Conservation (phyloP, 2,113 vertebrate genomes). For the Aepyceros melampus region DNA sequence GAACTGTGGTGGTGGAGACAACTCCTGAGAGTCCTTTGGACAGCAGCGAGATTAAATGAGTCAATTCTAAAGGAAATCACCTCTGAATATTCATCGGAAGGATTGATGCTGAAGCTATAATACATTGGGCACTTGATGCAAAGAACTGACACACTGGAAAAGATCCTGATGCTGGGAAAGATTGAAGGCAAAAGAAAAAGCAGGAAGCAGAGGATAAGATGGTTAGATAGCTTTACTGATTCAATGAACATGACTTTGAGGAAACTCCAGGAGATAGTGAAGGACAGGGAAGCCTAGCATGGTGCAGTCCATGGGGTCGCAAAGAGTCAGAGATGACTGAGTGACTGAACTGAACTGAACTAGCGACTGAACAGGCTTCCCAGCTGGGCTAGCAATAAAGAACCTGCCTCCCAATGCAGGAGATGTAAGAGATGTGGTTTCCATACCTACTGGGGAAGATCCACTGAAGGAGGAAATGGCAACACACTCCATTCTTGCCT, state of each 20-base stretch:
- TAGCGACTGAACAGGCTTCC: background rate
- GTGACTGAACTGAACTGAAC: background rate
- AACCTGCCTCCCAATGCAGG: background rate
- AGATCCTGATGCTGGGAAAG: background rate
- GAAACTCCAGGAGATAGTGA: background rate
- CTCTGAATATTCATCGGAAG: background rate
- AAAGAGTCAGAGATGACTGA: background rate
- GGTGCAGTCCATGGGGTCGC: background rate
- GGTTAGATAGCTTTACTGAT: background rate
- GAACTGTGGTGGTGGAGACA: background rate
- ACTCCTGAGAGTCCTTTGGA: background rate
- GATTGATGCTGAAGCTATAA: background rate
- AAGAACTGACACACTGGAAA: background rate
- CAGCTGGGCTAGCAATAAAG: background rate
- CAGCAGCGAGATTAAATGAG: background rate
- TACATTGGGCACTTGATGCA: background rate
- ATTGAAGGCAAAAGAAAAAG: background rate
- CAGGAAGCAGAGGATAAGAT: background rate
- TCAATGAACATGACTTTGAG: background rate
- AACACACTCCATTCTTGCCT: background rate
- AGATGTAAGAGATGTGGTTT: background rate
- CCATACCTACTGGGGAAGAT: background rate
- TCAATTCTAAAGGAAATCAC: background rate
- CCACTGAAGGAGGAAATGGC: background rate
- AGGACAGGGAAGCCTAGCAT: background rate